Conservation (phyloP, 2,797 vertebrate species). For the Jordanella pulchra region DNA sequence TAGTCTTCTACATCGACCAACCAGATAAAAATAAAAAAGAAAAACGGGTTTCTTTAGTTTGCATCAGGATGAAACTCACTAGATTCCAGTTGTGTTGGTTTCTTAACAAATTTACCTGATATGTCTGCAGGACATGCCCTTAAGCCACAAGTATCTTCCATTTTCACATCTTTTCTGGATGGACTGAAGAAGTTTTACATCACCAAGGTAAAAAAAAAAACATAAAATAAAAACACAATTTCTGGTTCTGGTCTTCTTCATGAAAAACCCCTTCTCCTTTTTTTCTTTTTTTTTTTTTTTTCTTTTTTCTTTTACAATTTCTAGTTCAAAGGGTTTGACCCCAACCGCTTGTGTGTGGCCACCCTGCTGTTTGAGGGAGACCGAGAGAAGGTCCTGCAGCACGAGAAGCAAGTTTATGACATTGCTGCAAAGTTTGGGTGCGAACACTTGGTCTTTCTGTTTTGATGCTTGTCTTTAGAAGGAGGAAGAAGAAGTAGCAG, state of each 20-base stretch:
- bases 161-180: constrained; percentile 98
- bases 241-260: constrained; percentile 14
- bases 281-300: too few species aligned
- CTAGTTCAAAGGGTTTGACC: constrained; percentile 99
- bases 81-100: not conserved
- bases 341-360: constrained; percentile 89
- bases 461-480: not conserved
- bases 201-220: constrained; percentile 87
- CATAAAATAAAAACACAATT: not conserved
- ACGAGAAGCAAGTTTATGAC: constrained; percentile 99
- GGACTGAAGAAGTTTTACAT: constrained; percentile 99
- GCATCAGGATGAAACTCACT: not conserved
- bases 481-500: not conserved
- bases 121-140: constrained; percentile 90
- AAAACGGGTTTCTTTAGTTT: not conserved
- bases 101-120: constrained; percentile 34
- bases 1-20: not conserved
- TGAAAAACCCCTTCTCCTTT: constrained; percentile 13
- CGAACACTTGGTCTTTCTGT: constrained; percentile 47
- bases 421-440: constrained; percentile 98
- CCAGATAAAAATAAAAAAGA: not conserved
- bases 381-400: constrained; percentile 95
- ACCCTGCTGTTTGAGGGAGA: constrained; percentile 96
- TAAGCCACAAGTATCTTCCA: constrained; percentile 98
- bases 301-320: too few species aligned